These are phyloP conservation scores for Thaumatotibia leucotreta DNA, from an alignment of 1,140 invertebrate species.

Conservation along the genomic window DNA sequence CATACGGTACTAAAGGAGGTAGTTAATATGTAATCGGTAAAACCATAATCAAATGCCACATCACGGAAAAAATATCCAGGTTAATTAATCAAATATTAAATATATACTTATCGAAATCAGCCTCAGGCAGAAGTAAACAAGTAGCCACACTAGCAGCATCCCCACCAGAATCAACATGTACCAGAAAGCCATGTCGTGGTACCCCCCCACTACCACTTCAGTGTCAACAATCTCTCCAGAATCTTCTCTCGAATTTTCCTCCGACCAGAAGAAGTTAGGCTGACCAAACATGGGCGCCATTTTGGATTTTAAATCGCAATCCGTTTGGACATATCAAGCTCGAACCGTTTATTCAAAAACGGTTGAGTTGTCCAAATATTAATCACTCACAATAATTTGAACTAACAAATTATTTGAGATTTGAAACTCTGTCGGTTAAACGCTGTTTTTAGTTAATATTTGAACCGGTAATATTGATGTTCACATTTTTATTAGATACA, in stretches of 20 bases:
- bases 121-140: slow-evolving; percentile 53
- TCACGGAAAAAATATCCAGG: no score
- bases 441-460: slow-evolving; percentile 15
- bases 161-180: slow-evolving; percentile 50
- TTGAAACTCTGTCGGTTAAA: slow-evolving; percentile 11
- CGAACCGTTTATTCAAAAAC: slow-evolving; percentile 18
- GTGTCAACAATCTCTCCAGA: slow-evolving; percentile 17
- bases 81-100: background rate
- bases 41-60: no score
- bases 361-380: slow-evolving; percentile 14
- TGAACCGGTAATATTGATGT: slow-evolving; percentile 5
- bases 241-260: slow-evolving; percentile 31
- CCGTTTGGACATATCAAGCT: slow-evolving; percentile 16
- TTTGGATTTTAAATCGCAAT: slow-evolving; percentile 12
- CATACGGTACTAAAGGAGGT: no score
- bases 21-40: no score
- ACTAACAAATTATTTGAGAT: slow-evolving; percentile 49
- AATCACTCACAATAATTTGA: slow-evolving; percentile 49
- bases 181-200: slow-evolving; percentile 51
- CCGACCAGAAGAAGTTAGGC: slow-evolving; percentile 20
- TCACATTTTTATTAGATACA: slow-evolving; percentile 1
- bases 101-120: slow-evolving; percentile 47
- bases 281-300: slow-evolving; percentile 12
- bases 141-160: slow-evolving; percentile 50
- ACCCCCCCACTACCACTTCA: slow-evolving; percentile 16